These are phyloP conservation scores for Hafferia zeledoni DNA, from an alignment of 2,797 vertebrate genomes.

Conservation along the genomic window DNA sequence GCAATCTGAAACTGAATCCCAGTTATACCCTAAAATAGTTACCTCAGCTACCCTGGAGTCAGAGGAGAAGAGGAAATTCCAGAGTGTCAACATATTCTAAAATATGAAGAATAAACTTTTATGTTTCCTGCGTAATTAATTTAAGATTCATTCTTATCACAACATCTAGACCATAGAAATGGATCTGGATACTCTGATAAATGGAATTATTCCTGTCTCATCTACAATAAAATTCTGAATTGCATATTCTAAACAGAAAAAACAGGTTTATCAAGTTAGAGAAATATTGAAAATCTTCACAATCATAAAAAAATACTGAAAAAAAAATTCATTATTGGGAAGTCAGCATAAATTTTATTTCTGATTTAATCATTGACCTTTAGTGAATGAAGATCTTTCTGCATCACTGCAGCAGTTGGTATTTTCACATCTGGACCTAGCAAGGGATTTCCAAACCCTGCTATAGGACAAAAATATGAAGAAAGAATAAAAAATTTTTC, in stretches of 20 bases:
- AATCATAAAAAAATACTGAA: not conserved
- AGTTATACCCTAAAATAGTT: not conserved
- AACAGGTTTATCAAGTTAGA: not conserved
- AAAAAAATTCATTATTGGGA: not conserved
- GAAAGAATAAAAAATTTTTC: not conserved
- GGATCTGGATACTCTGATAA: not conserved
- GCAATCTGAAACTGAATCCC: not conserved
- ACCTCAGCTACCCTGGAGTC: not conserved
- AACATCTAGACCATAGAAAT: not conserved
- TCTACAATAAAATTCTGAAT: not conserved
- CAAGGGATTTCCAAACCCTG: not conserved
- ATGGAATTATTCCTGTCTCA: not conserved
- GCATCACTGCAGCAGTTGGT: not conserved
- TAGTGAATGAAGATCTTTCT: not conserved
- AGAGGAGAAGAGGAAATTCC: not conserved
- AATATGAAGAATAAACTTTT: not conserved
- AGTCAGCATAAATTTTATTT: not conserved
- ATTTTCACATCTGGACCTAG: not conserved
- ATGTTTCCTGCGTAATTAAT: not conserved
- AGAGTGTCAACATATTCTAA: not conserved
- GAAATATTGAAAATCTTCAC: not conserved
- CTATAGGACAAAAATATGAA: not conserved
- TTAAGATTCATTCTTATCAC: not conserved
- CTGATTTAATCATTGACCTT: not conserved
- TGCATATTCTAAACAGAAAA: not conserved